Evolutionary conservation across 2,797 vertebrate species (phyloP).

Genomic region (Varecia variegata): DNA sequence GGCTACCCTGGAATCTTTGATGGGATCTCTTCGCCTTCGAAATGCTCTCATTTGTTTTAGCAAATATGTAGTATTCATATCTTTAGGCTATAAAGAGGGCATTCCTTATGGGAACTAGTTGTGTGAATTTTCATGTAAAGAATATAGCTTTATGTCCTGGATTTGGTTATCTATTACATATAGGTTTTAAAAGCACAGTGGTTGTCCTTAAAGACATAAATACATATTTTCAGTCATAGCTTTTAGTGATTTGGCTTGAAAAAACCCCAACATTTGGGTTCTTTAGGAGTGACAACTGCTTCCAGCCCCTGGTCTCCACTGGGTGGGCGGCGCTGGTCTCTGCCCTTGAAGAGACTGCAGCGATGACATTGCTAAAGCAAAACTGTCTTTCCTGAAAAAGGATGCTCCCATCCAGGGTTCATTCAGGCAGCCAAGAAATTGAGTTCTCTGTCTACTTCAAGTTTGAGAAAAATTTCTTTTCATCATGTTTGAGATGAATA

Average conservation of each 20-base stretch:
- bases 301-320: not conserved
- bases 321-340: not conserved
- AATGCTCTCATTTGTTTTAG: not conserved
- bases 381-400: not conserved
- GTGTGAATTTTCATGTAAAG: conserved; percentile 2
- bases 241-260: not conserved
- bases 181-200: not conserved
- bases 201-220: not conserved
- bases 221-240: not conserved
- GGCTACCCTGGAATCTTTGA: not conserved
- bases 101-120: not conserved
- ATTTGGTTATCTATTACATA: not conserved
- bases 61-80: not conserved
- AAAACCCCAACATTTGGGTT: not conserved
- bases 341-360: not conserved
- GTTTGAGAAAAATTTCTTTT: not conserved
- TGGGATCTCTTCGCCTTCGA: not conserved
- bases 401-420: not conserved
- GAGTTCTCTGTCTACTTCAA: not conserved
- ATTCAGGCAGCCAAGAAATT: not conserved
- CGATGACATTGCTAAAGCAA: not conserved
- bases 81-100: not conserved
- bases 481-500: not conserved
- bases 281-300: not conserved
- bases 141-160: not conserved